Conservation (phyloP, 2,888 invertebrate species). For the Nomada flava region DNA sequence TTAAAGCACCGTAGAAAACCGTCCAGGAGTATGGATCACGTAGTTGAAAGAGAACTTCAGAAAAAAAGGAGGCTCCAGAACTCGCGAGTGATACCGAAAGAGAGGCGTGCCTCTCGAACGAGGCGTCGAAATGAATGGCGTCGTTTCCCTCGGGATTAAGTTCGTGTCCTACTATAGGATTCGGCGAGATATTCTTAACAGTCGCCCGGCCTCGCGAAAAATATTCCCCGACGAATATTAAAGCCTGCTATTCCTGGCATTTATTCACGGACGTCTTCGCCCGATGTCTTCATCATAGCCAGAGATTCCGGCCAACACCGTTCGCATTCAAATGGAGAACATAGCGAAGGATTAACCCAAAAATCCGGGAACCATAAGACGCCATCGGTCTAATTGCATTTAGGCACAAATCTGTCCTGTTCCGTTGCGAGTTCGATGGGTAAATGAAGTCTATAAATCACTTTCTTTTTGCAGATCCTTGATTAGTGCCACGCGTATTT, state of each 20-base stretch:
- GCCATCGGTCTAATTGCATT: neutral
- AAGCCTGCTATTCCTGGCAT: conserved; percentile 16
- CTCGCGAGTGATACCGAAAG: conserved; percentile 42
- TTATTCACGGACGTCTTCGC: conserved; percentile 37
- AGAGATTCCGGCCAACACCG: neutral
- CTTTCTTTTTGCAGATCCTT: too few relatives aligned
- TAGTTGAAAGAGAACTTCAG: conserved; percentile 41
- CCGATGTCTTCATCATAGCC: conserved; percentile 3
- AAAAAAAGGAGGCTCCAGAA: conserved; percentile 22
- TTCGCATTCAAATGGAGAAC: conserved; percentile 14
- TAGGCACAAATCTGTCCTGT: too few relatives aligned
- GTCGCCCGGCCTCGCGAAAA: conserved; percentile 4
- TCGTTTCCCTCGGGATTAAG: conserved; percentile 61
- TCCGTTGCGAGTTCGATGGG: too few relatives aligned
- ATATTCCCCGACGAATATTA: conserved; percentile 50
- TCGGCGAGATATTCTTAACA: conserved; percentile 26
- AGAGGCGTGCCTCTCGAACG: conserved; percentile 31
- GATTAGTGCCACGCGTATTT: too few relatives aligned
- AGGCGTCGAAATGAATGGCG: conserved; percentile 56
- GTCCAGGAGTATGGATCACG: conserved; percentile 27
- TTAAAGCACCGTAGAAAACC: conserved; percentile 50
- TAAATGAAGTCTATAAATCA: too few relatives aligned
- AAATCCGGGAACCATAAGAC: conserved; percentile 3
- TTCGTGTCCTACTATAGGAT: conserved; percentile 52
- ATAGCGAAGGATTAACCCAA: conserved; percentile 12